Conservation (phyloP, 2,888 invertebrate species). For the Dinocampus coccinellae region DNA sequence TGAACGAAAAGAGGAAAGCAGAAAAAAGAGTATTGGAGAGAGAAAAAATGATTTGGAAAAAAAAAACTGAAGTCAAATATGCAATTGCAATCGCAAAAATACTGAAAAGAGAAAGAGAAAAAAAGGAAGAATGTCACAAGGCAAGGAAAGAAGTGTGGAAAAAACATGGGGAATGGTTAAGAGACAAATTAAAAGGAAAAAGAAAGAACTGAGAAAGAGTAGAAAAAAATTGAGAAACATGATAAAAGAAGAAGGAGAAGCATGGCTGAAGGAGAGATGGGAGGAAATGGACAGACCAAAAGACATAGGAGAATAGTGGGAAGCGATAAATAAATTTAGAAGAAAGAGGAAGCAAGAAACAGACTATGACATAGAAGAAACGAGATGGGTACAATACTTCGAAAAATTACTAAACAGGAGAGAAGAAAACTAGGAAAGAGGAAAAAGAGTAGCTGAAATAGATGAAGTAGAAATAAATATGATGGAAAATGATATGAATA, state of each 20-base stretch:
- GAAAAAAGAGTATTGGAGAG: not conserved
- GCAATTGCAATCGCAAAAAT: not conserved
- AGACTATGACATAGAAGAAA: slow-evolving; percentile 12
- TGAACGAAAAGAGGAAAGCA: not conserved
- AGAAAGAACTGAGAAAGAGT: too few species aligned
- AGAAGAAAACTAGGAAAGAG: too few species aligned
- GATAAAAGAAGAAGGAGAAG: not conserved
- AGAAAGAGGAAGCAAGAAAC: not conserved
- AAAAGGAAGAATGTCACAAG: not conserved
- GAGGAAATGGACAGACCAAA: slow-evolving; percentile 6
- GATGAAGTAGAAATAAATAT: too few species aligned
- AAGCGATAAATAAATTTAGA: slow-evolving; percentile 2
- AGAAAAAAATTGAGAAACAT: not conserved
- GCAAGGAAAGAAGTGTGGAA: slow-evolving; percentile 4
- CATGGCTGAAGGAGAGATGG: not conserved
- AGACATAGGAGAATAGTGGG: slow-evolving; percentile 10
- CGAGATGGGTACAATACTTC: too few species aligned
- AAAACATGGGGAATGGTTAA: not conserved
- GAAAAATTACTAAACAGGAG: too few species aligned
- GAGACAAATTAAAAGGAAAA: too few species aligned
- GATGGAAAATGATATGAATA: too few species aligned
- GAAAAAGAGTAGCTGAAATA: too few species aligned
- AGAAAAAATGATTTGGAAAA: slow-evolving; percentile 1
- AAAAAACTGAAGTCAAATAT: not conserved
- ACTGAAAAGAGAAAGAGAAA: not conserved